These are phyloP conservation scores for Rhagoletis pomonella DNA, from an alignment of 1,140 invertebrate genomes.

Conservation along the genomic window DNA sequence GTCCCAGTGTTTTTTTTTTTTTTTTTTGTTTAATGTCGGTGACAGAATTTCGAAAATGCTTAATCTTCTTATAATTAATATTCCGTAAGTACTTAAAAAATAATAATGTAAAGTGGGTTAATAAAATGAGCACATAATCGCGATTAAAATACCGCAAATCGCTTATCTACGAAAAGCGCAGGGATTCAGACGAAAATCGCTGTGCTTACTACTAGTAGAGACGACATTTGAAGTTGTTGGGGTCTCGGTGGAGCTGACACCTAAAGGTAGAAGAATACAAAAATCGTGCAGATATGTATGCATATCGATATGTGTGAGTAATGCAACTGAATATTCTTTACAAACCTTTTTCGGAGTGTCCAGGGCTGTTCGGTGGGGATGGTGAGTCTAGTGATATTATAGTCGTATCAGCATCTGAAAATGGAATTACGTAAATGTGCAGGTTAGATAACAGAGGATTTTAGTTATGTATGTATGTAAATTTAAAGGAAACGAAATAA, in stretches of 20 bases:
- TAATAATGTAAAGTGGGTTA: no score
- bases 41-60: no score
- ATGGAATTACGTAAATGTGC: background rate
- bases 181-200: constrained; percentile 41
- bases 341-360: background rate
- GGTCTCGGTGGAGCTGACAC: constrained; percentile 36
- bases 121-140: background rate
- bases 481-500: no score
- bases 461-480: no score
- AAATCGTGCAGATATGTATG: background rate
- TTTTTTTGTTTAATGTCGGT: no score
- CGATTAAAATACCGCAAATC: background rate
- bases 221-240: constrained; percentile 26
- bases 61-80: no score
- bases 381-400: constrained; percentile 29
- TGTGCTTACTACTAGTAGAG: constrained; percentile 20
- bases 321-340: background rate
- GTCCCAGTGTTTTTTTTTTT: no score
- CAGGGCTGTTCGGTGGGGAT: constrained; percentile 27
- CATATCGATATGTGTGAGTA: background rate
- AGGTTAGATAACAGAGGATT: no score
- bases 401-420: background rate
- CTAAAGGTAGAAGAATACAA: constrained; percentile 27
- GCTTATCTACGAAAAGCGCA: constrained; percentile 42
- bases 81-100: no score